Evolutionary conservation across 2,888 invertebrate species (phyloP), one percentile per base, ranked within the genome.

Genomic region (Ptilodon capucinus): DNA sequence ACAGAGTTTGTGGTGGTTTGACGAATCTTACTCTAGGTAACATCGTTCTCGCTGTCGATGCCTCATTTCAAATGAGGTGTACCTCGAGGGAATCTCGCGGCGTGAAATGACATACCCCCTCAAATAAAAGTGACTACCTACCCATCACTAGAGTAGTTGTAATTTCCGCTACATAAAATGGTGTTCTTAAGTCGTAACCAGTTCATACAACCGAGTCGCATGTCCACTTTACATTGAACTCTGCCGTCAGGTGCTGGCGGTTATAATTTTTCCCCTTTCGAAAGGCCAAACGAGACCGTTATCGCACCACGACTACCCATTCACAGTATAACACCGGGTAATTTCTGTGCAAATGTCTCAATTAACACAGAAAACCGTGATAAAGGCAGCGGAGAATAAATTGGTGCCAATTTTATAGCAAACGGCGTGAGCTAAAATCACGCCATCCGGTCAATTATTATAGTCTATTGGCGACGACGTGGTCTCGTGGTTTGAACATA

Each of bases 301-400:
- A 63, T 63, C 59, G 62, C 47, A 42, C 38, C 48, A 52, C 42
- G 48, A 51, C 54, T 57, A 58, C 59, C 57, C 62, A 60, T 73
- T 73, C 60, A 58, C 61, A 54, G 51, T 68, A 38, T 57, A 54
- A 64, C 68, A 68, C 34, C 14, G 14, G 63, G 74, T 71, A 74
- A 84, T 83, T 81, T 77, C 75, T 74, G 74, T 78, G 81, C 79
- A 84, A 86, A 85, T 84, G 83, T 81, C 83, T 84, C 82, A 84
- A 85, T 85, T 84, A 84, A 79, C 82, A 79, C 71, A 68, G 73
- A 73, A 81, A 80, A 77, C 73, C 72, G 72, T 75, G 77, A 83
- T 83, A 79, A 82, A 79, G n/a, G 77, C 76, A 79, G 79, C 81
- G 68, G 59, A 54, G 73, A 81, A 82, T 83, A 81, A 81, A 85